Evolutionary conservation across 2,113 vertebrate genomes (phyloP), one percentile per base, ranked within the genome.

Genomic region (Megaceryle torquata): DNA sequence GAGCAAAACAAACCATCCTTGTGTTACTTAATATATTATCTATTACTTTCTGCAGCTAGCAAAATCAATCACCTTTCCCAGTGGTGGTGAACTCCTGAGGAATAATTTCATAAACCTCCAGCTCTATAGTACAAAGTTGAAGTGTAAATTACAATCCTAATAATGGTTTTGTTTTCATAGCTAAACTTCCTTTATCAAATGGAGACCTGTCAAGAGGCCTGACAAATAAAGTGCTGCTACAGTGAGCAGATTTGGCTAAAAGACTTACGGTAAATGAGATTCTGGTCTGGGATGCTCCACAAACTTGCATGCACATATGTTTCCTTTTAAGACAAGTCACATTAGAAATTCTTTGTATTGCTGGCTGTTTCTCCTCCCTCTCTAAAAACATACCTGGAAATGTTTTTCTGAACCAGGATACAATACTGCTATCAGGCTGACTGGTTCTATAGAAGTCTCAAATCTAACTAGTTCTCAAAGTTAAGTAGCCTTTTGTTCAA

Each of bases 61-160:
- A 85, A 92, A 93, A 95, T 96, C 96, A 88, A 93, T 95, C 86
- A 78, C 76, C 64, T 82, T 83, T 92, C 86, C 80, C 76, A 78
- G 76, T 35, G 37, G 80, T 67, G 51, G 43, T 14, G 72, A 81
- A 54, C 41, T 92, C 92, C 68, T 25, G 60, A 72, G 88, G 88
- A 82, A 67, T 71, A 78, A 90, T 93, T 97, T 88, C 72, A 77
- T 67, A 92, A 60, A 67, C 37, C 72, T 94, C 64, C 75, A 81
- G 68, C 56, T 82, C 64, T 76, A 15, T 51, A 96, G 59, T 28
- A 77, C 33, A 56, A 50, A 1, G 2, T 50, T 61, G 59, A 51
- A 15, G 29, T 50, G 37, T 69, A 91, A 91, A 94, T 83, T 90
- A 86, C 74, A 91, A 96, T 84, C 56, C 80, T 29, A 48, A 67